Percentiles rank a stretch among this genome's conserved stretches.
These are phyloP conservation scores for Oscheius myriophilus DNA, from an alignment of 2,888 invertebrate species.

Conservation along the genomic window DNA sequence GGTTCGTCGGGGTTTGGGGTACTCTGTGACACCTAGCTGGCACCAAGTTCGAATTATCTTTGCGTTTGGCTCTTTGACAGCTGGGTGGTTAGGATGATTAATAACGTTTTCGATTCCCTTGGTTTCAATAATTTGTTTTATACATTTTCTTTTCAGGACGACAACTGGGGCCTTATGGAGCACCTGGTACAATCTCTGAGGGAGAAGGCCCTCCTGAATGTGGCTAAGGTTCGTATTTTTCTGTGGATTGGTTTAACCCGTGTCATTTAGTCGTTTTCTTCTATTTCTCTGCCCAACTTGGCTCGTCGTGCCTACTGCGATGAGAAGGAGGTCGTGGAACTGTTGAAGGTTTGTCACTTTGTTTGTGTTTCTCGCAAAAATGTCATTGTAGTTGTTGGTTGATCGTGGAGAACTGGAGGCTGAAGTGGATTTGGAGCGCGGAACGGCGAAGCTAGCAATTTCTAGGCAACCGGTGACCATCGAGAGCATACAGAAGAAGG, in stretches of 20 bases:
- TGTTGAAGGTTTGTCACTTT: not conserved
- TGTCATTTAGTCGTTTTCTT: conserved; percentile 21
- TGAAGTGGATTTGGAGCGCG: not conserved
- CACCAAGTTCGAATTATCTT: no score
- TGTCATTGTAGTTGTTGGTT: conserved; percentile 3
- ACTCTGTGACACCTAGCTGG: no score
- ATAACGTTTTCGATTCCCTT: no score
- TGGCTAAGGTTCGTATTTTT: conserved; percentile 34
- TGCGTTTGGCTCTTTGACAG: not conserved
- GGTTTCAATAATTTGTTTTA: not conserved
- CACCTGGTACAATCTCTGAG: conserved; percentile 33
- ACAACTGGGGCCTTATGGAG: conserved; percentile 38
- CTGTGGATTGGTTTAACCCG: not conserved
- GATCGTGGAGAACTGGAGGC: conserved; percentile 14
- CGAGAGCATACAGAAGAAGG: not conserved
- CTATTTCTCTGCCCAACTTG: conserved; percentile 13
- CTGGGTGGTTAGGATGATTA: not conserved
- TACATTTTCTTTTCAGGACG: conserved; percentile 37
- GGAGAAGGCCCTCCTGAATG: conserved; percentile 37
- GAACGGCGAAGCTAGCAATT: not conserved
- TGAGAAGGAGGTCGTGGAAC: conserved; percentile 7
- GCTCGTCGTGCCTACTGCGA: conserved; percentile 18
- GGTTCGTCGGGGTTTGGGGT: no score
- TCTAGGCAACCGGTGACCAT: not conserved
- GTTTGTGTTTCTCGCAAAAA: not conserved